phyloP scores from a whole-genome alignment of 2,113 vertebrate genomes.

The Charadrius vociferus region DNA sequence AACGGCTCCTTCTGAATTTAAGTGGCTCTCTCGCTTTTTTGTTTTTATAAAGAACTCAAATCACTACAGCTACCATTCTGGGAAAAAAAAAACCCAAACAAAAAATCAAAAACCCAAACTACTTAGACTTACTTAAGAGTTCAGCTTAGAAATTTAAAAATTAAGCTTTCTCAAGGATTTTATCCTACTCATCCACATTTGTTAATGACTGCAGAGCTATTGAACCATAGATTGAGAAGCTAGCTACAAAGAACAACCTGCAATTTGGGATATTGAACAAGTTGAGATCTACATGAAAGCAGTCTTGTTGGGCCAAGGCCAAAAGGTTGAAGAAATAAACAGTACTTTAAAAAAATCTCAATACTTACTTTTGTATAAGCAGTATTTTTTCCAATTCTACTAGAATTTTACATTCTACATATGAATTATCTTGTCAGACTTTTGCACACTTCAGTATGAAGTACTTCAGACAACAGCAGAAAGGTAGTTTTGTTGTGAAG shows the following conservation, averaged over 20 bases:
- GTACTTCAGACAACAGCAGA: not conserved
- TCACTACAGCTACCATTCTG: not conserved
- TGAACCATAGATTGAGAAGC: not conserved
- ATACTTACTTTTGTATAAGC: not conserved
- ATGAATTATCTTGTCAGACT: not conserved
- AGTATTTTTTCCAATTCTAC: not conserved
- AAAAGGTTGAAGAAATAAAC: not conserved
- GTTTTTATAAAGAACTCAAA: not conserved
- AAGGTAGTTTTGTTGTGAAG: not conserved
- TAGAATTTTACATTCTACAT: not conserved
- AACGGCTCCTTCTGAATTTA: not conserved
- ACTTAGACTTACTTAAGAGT: not conserved
- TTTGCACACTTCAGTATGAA: not conserved
- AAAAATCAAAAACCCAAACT: no score
- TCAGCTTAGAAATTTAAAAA: not conserved
- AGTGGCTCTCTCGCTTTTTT: not conserved
- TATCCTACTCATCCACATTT: not conserved
- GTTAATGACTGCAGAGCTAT: accelerated
- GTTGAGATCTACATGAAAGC: not conserved
- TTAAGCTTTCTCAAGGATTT: not conserved
- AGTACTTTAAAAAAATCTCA: not conserved
- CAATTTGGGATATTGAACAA: not conserved
- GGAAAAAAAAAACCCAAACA: not conserved
- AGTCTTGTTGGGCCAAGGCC: not conserved
- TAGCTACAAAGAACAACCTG: not conserved